Evolutionary conservation across 2,797 vertebrate species (phyloP), one percentile per base, ranked within the genome.

Genomic region (Chelonia mydas): DNA sequence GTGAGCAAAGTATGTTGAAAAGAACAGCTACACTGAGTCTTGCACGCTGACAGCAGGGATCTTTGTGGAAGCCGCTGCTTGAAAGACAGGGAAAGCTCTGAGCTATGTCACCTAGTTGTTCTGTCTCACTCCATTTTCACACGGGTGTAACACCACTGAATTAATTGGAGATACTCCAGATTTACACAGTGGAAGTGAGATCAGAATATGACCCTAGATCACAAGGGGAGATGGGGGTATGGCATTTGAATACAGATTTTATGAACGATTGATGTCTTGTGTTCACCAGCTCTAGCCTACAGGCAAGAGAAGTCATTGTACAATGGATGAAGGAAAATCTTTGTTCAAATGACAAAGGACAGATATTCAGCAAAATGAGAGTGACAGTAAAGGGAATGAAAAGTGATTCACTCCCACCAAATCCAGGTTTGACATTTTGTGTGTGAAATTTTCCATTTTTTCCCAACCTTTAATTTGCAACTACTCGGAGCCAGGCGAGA

Each of bases 401-500:
- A 17, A 47, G 8, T 87, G 11, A 6, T 28, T 87, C 2, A 8
- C 76, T 91, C 65, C 7, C 0, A 50, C 81, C 37, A 84, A 81
- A 82, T 90, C 33, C 16, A 83, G 86, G 87, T 89, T 77, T 94
- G 15, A 78, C 91, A 53, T 82, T 90, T 93, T 61, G 49, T 50
- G 41, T 59, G 19, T 50, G 87, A 9, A 81, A 86, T 57, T 84
- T 23, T 86, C 81, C 92, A 90, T 7, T n/a, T 89, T n/a, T 23
- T 11, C 86, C 68, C 83, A 81, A 15, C 86, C 72, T 94, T 90
- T 91, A 74, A 47, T 15, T 12, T 57, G 41, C 31, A 82, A 31
- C 61, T 90, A 61, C 31, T 93, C 27, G 84, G 94, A 94, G 65
- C 84, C 85, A 81, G 87, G 83, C 81, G 79, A 79, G 31, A 80